Evolutionary conservation across 2,888 invertebrate genomes (phyloP).

Genomic region (Protophormia terraenovae): DNA sequence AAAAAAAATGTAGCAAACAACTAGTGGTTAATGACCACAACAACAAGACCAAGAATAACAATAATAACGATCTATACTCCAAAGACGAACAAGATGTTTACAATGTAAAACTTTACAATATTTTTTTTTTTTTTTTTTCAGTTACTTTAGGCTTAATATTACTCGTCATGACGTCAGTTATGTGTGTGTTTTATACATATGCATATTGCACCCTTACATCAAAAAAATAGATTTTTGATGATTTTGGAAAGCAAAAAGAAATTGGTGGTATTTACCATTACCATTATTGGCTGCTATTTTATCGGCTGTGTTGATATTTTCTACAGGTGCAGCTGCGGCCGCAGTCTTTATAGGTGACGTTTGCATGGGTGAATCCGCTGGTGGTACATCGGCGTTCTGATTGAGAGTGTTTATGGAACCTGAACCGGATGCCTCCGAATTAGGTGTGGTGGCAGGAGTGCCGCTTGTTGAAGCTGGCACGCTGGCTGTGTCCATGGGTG

Average conservation of each 20-base stretch:
- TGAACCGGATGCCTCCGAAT: constrained; percentile 75
- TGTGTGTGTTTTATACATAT: no score
- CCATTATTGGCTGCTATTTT: constrained; percentile 79
- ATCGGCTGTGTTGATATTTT: constrained; percentile 75
- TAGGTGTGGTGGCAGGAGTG: constrained; percentile 79
- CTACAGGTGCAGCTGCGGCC: constrained; percentile 72
- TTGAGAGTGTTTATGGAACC: constrained; percentile 75
- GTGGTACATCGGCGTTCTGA: constrained; percentile 69
- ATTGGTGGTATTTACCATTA: constrained; percentile 64
- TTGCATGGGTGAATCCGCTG: constrained; percentile 70
- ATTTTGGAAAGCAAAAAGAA: background rate
- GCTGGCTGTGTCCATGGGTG: constrained; percentile 70
- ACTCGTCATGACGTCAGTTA: constrained; percentile 62
- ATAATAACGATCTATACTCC: background rate
- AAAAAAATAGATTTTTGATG: background rate
- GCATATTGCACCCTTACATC: constrained; percentile 10
- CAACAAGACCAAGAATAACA: constrained; percentile 9
- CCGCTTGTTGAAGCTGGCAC: constrained; percentile 76
- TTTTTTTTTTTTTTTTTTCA: background rate
- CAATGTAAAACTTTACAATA: no score
- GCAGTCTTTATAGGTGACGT: constrained; percentile 70
- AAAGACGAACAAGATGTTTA: background rate
- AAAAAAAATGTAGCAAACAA: constrained; percentile 15
- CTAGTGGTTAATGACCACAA: constrained; percentile 50
- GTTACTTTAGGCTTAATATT: background rate